Evolutionary conservation across 2,888 invertebrate genomes (phyloP).

Genomic region (Sussaba pulchella): DNA sequence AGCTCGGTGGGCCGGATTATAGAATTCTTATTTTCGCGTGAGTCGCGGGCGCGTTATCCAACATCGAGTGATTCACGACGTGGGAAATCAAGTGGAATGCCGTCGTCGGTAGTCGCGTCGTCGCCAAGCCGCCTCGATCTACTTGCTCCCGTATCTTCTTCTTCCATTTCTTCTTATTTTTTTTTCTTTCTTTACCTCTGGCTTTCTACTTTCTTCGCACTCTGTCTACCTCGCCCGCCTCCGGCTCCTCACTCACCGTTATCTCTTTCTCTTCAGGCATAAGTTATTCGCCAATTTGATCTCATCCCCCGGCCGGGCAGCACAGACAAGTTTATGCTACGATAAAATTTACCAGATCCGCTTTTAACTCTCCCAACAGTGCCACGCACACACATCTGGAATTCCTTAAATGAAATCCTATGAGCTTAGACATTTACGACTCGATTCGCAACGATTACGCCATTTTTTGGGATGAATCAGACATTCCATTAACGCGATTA

Average conservation of each 20-base stretch:
- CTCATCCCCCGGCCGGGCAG: conserved; percentile 39
- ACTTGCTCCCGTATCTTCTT: neutral
- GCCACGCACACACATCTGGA: conserved; percentile 11
- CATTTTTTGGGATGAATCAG: neutral
- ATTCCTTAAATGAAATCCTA: conserved; percentile 32
- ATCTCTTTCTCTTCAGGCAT: conserved; percentile 67
- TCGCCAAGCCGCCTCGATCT: conserved; percentile 25
- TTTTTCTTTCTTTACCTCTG: conserved; percentile 25
- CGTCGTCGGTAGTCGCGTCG: conserved; percentile 22
- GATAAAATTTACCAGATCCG: conserved; percentile 61
- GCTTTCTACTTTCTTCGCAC: conserved; percentile 39
- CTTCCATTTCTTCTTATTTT: neutral
- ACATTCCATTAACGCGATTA: neutral
- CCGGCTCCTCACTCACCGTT: conserved; percentile 51
- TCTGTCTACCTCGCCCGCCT: conserved; percentile 21
- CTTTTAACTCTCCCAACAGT: conserved; percentile 43
- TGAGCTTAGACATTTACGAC: conserved; percentile 14
- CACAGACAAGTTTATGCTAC: conserved; percentile 67
- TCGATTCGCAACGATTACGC: neutral
- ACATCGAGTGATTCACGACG: conserved; percentile 66
- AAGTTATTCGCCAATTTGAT: conserved; percentile 71
- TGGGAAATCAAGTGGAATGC: conserved; percentile 70
- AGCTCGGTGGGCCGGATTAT: conserved; percentile 41
- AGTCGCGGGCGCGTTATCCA: conserved; percentile 47
- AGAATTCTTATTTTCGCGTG: conserved; percentile 51